These are phyloP conservation scores for Antennarius striatus DNA, from an alignment of 2,113 vertebrate genomes.

Conservation along the genomic window DNA sequence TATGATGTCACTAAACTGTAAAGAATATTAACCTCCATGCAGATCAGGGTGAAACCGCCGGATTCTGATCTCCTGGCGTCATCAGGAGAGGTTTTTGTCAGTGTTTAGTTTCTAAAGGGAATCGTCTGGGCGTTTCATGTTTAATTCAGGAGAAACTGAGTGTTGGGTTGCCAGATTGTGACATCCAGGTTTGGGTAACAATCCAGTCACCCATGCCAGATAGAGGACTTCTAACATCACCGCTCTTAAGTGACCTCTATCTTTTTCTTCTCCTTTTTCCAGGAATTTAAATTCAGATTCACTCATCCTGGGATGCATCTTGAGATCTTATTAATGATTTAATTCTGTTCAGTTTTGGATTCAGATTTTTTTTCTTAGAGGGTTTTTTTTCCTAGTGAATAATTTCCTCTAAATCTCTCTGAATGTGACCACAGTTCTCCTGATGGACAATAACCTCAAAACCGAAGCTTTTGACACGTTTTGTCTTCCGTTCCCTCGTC, in stretches of 20 bases:
- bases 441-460: constrained; percentile 20
- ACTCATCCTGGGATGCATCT: no score
- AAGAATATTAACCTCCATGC: constrained; percentile 47
- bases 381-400: neutral
- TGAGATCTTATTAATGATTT: no score
- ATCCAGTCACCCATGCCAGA: constrained; percentile 25
- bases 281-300: no score
- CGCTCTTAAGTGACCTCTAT: neutral
- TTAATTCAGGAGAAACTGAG: constrained; percentile 66
- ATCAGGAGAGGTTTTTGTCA: no score
- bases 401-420: constrained; percentile 1
- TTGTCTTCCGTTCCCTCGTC: constrained; percentile 21
- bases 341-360: neutral
- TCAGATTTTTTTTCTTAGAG: neutral
- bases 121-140: constrained; percentile 37
- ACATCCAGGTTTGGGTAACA: constrained; percentile 14
- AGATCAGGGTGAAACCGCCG: constrained; percentile 10
- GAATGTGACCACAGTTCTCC: constrained; percentile 3
- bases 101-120: constrained; percentile 35
- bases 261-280: no score
- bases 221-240: constrained; percentile 13
- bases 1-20: constrained; percentile 44
- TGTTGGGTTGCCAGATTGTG: constrained; percentile 47
- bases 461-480: constrained; percentile 13
- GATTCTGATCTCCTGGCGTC: constrained; percentile 9